These are phyloP conservation scores for Aphis gossypii DNA, from an alignment of 1,140 invertebrate species.

Conservation along the genomic window DNA sequence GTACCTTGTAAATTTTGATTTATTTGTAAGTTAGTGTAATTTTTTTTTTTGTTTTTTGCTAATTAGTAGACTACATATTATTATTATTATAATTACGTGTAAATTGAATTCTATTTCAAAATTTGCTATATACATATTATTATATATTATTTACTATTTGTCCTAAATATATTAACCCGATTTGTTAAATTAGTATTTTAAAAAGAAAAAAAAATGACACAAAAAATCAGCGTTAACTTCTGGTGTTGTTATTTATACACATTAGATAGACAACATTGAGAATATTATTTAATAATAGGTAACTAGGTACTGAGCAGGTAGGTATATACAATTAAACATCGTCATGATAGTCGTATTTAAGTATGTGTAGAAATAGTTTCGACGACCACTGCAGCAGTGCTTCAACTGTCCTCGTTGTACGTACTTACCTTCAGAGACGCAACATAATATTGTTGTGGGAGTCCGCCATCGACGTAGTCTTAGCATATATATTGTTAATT, in stretches of 20 bases:
- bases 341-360: background rate
- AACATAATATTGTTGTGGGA: background rate
- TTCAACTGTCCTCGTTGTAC: background rate
- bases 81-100: conserved; percentile 33
- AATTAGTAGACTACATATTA: conserved; percentile 31
- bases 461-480: background rate
- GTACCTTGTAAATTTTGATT: conserved; percentile 42
- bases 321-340: background rate
- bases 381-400: background rate
- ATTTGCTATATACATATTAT: conserved; percentile 15
- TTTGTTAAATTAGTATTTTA: conserved; percentile 53
- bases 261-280: background rate
- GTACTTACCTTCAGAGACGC: background rate
- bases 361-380: background rate
- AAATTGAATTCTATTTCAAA: conserved; percentile 40
- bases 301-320: no score
- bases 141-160: conserved; percentile 47
- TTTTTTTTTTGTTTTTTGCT: conserved; percentile 28
- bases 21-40: conserved; percentile 30
- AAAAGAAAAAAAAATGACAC: conserved; percentile 37
- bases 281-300: background rate
- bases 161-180: conserved; percentile 49
- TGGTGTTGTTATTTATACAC: background rate
- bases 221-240: conserved; percentile 38
- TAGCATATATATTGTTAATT: background rate